Evolutionary conservation across 37 sponge, comb jelly and placozoan genomes (phyloP).

Genomic region (Cliona cf. orientalis): DNA sequence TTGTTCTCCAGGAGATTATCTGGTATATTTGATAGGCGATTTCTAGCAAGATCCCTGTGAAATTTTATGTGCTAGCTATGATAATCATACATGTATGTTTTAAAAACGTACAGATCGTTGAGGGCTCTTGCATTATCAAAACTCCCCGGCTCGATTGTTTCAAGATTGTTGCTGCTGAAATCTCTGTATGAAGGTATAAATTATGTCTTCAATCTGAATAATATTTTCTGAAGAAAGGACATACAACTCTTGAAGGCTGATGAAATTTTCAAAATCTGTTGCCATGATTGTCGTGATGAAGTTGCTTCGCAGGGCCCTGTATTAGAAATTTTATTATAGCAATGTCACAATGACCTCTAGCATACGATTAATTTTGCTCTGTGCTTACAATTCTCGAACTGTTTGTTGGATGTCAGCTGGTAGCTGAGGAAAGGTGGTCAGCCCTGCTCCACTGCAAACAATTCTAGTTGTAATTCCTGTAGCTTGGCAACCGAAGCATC

Average conservation of each 20-base stretch:
- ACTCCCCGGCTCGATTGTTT: conserved; percentile 13
- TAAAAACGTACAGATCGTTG: not conserved
- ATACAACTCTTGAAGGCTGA: not conserved
- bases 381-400: conserved; percentile 30
- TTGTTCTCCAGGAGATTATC: not conserved
- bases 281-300: not conserved
- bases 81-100: not conserved
- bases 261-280: not conserved
- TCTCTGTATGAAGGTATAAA: not conserved
- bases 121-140: conserved; percentile 2
- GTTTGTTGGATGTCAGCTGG: not conserved
- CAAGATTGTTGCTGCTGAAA: not conserved
- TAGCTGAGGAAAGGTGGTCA: conserved; percentile 24
- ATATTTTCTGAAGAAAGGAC: not conserved
- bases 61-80: too few relatives aligned
- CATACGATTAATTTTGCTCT: not conserved
- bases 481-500: conserved; percentile 18
- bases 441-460: not conserved
- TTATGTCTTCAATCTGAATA: not conserved
- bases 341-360: not conserved
- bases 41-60: conserved; percentile 1
- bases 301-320: not conserved
- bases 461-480: not conserved
- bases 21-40: not conserved
- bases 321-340: not conserved